phyloP scores from a whole-genome alignment of 2,113 vertebrate genomes.

The pig (Sus scrofa) region DNA sequence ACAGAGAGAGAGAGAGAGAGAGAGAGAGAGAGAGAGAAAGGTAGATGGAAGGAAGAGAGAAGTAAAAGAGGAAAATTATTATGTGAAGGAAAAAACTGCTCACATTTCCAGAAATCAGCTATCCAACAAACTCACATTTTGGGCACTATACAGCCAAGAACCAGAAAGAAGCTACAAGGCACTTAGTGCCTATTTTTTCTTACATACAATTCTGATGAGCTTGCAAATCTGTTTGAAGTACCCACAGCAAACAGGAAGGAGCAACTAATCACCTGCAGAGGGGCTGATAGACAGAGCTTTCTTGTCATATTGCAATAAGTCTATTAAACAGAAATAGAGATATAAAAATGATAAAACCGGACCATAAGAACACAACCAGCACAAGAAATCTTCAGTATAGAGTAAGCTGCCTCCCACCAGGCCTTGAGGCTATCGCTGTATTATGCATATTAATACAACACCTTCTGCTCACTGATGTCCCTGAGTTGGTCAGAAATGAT shows the following conservation, averaged over 20 bases:
- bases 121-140: background rate
- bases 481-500: constrained; percentile 18
- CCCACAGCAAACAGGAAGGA: constrained; percentile 14
- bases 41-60: background rate
- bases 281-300: background rate
- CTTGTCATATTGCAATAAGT: constrained; percentile 46
- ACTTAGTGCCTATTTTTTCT: background rate
- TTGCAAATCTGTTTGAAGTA: constrained; percentile 25
- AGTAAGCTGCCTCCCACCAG: background rate
- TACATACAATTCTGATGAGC: background rate
- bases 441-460: constrained; percentile 58
- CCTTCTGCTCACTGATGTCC: constrained; percentile 24
- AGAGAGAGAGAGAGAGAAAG: background rate
- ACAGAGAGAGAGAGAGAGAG: background rate
- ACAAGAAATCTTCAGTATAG: background rate
- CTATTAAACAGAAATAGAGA: constrained; percentile 68
- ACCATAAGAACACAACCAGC: constrained; percentile 55
- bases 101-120: background rate
- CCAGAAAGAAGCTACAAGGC: background rate
- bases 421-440: constrained; percentile 17
- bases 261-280: constrained; percentile 34
- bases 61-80: background rate
- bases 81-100: background rate
- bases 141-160: background rate
- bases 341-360: constrained; percentile 65